A percentile compares a stretch with the other conserved stretches of the same genome.
Conservation (phyloP, 1,140 invertebrate genomes). For the Ceratina japonica region DNA sequence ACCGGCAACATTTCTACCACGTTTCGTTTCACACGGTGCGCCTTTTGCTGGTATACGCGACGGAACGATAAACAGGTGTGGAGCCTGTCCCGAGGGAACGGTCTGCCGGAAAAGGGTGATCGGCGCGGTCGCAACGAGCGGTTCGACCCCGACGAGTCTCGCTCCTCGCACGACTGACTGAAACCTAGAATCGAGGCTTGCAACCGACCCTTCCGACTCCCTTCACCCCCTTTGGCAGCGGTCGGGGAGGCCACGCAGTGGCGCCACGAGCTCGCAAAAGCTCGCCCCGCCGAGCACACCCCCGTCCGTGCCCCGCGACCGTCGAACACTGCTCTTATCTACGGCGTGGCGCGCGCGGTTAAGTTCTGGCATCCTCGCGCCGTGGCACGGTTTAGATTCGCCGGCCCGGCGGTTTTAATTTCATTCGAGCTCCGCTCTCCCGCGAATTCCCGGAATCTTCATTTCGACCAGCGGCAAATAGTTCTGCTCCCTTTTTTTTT, state of each 20-base stretch:
- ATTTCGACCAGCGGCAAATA: neutral
- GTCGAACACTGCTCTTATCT: conserved; percentile 42
- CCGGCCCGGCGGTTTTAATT: conserved; percentile 3
- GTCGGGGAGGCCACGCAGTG: conserved; percentile 39
- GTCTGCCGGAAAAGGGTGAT: conserved; percentile 36
- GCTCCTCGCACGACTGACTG: conserved; percentile 63
- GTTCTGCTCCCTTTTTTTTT: no score
- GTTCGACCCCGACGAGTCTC: conserved; percentile 57
- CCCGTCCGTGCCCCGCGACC: neutral
- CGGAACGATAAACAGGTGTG: conserved; percentile 34
- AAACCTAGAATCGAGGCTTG: conserved; percentile 60
- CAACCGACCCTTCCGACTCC: conserved; percentile 20
- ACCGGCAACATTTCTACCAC: conserved; percentile 16
- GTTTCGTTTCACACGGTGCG: conserved; percentile 29
- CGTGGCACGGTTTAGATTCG: conserved; percentile 17
- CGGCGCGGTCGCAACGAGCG: conserved; percentile 12
- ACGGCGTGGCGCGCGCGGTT: conserved; percentile 46
- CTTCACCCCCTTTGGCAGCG: neutral
- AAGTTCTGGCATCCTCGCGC: conserved; percentile 20
- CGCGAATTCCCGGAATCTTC: neutral
- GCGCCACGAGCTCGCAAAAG: conserved; percentile 62
- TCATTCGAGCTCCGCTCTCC: neutral
- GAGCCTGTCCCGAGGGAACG: conserved; percentile 28
- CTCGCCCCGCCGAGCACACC: conserved; percentile 24
- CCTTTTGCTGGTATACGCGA: neutral